Conservation (phyloP, 2,797 vertebrate species). For the Ataeniobius toweri region DNA sequence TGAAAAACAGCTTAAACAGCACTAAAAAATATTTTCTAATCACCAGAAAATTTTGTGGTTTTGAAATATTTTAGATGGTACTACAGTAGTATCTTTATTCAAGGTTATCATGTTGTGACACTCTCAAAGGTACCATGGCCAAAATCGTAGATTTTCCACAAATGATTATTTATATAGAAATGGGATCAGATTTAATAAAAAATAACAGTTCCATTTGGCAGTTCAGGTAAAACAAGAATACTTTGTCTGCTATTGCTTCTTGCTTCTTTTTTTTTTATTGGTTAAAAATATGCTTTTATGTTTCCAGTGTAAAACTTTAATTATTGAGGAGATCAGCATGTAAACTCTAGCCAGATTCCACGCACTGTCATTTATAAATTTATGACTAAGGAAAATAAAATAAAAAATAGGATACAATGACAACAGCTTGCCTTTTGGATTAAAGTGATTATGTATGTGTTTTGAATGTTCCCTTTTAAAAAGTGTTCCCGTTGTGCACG, state of each 20-base stretch:
- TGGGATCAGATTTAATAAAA: slow-evolving; percentile 16
- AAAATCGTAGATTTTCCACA: not conserved
- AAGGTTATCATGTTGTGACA: not conserved
- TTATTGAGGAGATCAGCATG: slow-evolving; percentile 12
- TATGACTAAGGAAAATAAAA: not conserved
- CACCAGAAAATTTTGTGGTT: not conserved
- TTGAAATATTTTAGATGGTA: not conserved
- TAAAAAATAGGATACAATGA: not conserved
- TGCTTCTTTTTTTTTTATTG: slow-evolving; percentile 10
- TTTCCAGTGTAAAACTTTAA: slow-evolving; percentile 25
- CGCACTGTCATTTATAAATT: slow-evolving; percentile 14
- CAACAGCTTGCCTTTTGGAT: not conserved
- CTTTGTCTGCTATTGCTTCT: slow-evolving; percentile 8
- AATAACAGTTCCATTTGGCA: slow-evolving; percentile 13
- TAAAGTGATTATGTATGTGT: slow-evolving; percentile 12
- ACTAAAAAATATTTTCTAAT: not conserved
- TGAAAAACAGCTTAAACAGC: not conserved
- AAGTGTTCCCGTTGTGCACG: slow-evolving; percentile 11
- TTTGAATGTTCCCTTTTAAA: not conserved
- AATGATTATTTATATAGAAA: slow-evolving; percentile 19
- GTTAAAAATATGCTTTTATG: slow-evolving; percentile 34
- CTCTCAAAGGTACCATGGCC: not conserved
- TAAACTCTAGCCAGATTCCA: slow-evolving; percentile 5
- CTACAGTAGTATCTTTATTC: not conserved
- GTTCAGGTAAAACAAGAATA: slow-evolving; percentile 2